Conservation (phyloP, 2,797 vertebrate genomes). For the Myoxocephalus aenaeus region DNA sequence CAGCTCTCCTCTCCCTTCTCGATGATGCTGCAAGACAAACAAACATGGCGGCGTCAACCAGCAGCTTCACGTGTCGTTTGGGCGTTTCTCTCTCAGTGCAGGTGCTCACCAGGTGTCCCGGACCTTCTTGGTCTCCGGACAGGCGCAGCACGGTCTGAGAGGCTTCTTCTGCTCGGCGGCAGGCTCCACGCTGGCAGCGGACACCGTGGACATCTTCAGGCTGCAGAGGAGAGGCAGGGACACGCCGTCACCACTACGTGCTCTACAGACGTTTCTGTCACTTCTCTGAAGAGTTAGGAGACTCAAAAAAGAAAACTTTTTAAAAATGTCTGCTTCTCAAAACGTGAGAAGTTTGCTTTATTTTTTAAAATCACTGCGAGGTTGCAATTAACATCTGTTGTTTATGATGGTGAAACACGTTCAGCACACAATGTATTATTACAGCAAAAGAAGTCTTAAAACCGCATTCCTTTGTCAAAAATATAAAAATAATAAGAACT, state of each 20-base stretch:
- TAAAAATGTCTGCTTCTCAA: too few relatives aligned
- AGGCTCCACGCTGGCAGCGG: conserved; percentile 82
- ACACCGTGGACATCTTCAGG: conserved; percentile 85
- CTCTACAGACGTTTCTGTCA: not conserved
- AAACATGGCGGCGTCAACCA: not conserved
- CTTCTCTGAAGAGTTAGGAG: not conserved
- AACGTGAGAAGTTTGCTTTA: not conserved
- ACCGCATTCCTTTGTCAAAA: not conserved
- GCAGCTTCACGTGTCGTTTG: not conserved
- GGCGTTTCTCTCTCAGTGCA: too few relatives aligned
- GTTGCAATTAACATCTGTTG: too few relatives aligned
- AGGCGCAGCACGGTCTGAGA: conserved; percentile 94
- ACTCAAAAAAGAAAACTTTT: too few relatives aligned
- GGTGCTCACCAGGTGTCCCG: conserved; percentile 91
- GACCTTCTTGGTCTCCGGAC: conserved; percentile 95
- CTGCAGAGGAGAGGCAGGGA: not conserved
- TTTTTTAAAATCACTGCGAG: not conserved
- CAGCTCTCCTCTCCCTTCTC: conserved; percentile 96
- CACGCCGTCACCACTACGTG: too few relatives aligned
- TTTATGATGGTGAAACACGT: too few relatives aligned
- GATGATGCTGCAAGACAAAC: conserved; percentile 87
- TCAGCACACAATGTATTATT: too few relatives aligned
- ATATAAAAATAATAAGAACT: too few relatives aligned
- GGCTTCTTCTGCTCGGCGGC: conserved; percentile 88
- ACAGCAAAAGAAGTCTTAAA: not conserved